phyloP scores from a whole-genome alignment of 2,888 invertebrate genomes.

The Pyrrhia umbra region DNA sequence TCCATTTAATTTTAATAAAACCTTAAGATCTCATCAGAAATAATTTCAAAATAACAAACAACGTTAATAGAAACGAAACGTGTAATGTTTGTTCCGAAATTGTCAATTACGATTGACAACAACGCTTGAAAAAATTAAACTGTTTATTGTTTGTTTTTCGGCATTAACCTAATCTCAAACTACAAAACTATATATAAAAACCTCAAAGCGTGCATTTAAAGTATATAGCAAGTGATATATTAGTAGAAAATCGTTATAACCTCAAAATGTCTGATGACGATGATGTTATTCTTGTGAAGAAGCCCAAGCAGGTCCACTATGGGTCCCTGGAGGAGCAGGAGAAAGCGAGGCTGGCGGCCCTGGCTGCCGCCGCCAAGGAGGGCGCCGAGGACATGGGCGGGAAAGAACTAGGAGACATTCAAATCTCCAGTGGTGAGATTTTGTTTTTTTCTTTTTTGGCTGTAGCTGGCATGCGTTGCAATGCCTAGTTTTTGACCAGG shows the following conservation, averaged over 20 bases:
- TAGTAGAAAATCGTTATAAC: constrained; percentile 71
- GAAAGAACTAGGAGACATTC: constrained; percentile 91
- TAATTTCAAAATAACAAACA: not conserved
- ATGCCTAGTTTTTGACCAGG: no score
- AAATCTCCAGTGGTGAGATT: constrained; percentile 91
- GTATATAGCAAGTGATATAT: constrained; percentile 20
- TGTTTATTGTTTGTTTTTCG: not conserved
- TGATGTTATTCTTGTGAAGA: constrained; percentile 93
- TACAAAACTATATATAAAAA: not conserved
- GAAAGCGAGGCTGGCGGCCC: constrained; percentile 91
- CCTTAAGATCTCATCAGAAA: not conserved
- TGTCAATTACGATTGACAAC: constrained; percentile 11
- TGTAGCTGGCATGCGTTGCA: not conserved
- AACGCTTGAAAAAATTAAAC: not conserved
- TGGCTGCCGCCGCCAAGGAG: constrained; percentile 89
- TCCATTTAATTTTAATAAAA: no score
- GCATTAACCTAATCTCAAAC: no score
- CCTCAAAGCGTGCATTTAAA: not conserved
- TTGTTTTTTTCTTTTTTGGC: not conserved
- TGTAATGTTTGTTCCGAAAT: not conserved
- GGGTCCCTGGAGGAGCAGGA: constrained; percentile 97
- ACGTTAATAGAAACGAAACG: not conserved
- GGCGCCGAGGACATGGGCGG: constrained; percentile 91
- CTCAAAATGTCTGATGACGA: constrained; percentile 96
- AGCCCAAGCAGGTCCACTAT: constrained; percentile 95